Conservation (phyloP, 2,113 vertebrate genomes). For the Sinocyclocheilus maitianheensis region DNA sequence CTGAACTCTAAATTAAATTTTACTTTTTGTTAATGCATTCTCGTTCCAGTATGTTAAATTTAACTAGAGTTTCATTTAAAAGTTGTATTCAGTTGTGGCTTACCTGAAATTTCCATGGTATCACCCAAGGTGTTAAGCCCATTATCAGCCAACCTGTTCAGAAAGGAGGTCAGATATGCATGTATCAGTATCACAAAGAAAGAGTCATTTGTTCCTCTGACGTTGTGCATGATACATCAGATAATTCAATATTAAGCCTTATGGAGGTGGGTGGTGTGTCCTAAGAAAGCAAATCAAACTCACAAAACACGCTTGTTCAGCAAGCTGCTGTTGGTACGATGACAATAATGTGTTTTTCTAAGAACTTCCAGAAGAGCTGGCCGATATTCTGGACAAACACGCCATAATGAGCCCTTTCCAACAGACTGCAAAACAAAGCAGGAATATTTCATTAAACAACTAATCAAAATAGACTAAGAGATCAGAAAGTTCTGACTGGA, state of each 20-base stretch:
- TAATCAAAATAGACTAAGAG: not conserved
- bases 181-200: not conserved
- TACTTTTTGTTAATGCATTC: too few species aligned
- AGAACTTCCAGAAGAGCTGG: conserved; percentile 73
- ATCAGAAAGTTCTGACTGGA: not conserved
- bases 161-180: conserved; percentile 15
- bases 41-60: too few species aligned
- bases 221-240: not conserved
- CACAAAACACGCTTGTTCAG: conserved; percentile 72
- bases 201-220: not conserved
- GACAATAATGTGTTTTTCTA: conserved; percentile 76
- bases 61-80: not conserved
- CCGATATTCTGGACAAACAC: conserved; percentile 76
- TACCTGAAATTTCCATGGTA: conserved; percentile 74
- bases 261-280: not conserved
- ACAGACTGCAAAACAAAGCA: conserved; percentile 68
- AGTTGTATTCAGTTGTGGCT: conserved; percentile 24
- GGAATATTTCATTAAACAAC: conserved; percentile 8
- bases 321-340: conserved; percentile 70
- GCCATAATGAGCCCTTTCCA: conserved; percentile 80
- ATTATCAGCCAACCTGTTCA: conserved; percentile 69
- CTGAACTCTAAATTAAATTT: too few species aligned
- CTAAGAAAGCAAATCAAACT: conserved; percentile 57
- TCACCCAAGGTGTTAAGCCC: conserved; percentile 62
- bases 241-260: not conserved